Evolutionary conservation across 2,113 vertebrate species (phyloP), one percentile per base, ranked within the genome.

Genomic region (Sander lucioperca): DNA sequence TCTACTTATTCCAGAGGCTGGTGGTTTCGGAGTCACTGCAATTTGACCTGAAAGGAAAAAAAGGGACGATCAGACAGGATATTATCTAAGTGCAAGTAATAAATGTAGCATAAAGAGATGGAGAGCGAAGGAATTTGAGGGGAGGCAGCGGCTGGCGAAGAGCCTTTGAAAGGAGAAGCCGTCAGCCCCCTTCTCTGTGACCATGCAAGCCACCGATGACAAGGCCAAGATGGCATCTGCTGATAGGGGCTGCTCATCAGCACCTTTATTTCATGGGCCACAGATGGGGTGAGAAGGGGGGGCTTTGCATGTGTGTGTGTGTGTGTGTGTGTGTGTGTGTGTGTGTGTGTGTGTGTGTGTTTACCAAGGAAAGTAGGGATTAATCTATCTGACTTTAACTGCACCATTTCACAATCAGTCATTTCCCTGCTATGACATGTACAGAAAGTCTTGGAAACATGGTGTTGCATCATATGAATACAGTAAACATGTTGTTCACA

Each of bases 181-280:
- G 21, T 89, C 66, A 87, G 90, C 63, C 81, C 73, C 69, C 75
- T 84, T 82, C 84, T 86, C 90, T 89, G 80, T 89, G 91, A 93
- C 93, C 90, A 88, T 86, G 90, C 86, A 89, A 91, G 86, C 86
- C 89, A 66, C 75, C n/a, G 93, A 90, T 95, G 94, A 95, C 92
- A 95, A 89, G 88, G 66, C 74, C 79, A 88, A 94, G 94, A 95
- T 93, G 93, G 90, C 89, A 93, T 93, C 84, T 91, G 90, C 91
- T 92, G 94, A 95, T 95, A 95, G 89, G n/a, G 8, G 76, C 88
- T 87, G 85, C 91, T 95, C 91, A 94, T 95, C 94, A 94, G 94
- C 86, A 92, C 90, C 87, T 92, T 93, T 63, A 89, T 92, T 92
- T 93, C 77, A 91, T 84, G 74, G 82, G 83, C 83, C 82, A 77